Percentiles rank a stretch among this genome's conserved stretches.
Conservation (phyloP, 2,888 invertebrate genomes). For the Acanthococcus lagerstroemiae region DNA sequence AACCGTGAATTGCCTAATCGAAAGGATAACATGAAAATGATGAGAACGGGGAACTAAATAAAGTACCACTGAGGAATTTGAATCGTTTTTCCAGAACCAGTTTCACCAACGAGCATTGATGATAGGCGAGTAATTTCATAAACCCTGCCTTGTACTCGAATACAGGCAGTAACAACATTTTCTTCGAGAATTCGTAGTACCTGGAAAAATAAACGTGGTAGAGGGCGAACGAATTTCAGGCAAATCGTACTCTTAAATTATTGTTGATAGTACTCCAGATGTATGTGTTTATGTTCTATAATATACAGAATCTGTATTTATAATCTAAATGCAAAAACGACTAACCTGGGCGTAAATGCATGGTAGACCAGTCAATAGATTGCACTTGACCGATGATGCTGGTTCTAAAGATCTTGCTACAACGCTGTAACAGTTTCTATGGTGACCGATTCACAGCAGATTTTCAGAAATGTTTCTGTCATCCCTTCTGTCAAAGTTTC, state of each 20-base stretch:
- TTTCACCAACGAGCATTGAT: constrained; percentile 96
- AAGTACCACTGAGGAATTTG: constrained; percentile 90
- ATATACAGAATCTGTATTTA: no score
- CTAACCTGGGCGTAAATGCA: constrained; percentile 67
- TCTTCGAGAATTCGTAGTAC: constrained; percentile 79
- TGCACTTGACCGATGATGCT: constrained; percentile 43
- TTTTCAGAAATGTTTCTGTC: no score
- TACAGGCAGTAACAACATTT: constrained; percentile 85
- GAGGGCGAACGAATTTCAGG: no score
- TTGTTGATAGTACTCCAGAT: no score
- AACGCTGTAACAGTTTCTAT: constrained; percentile 11
- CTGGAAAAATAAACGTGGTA: constrained; percentile 34
- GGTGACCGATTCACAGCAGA: no score
- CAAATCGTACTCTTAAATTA: not conserved
- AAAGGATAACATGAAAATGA: not conserved
- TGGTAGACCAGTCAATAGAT: constrained; percentile 70
- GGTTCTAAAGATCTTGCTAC: constrained; percentile 23
- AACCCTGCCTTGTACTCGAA: constrained; percentile 97
- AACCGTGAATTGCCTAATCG: not conserved
- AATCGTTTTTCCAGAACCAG: constrained; percentile 99
- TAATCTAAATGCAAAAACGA: no score
- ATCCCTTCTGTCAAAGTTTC: no score
- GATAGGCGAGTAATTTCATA: constrained; percentile 80
- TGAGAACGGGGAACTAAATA: no score
- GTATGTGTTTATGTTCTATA: no score